Base-by-base conservation (phyloP, 1,140 invertebrate genomes). In the Lepidurus couesii region DNA sequence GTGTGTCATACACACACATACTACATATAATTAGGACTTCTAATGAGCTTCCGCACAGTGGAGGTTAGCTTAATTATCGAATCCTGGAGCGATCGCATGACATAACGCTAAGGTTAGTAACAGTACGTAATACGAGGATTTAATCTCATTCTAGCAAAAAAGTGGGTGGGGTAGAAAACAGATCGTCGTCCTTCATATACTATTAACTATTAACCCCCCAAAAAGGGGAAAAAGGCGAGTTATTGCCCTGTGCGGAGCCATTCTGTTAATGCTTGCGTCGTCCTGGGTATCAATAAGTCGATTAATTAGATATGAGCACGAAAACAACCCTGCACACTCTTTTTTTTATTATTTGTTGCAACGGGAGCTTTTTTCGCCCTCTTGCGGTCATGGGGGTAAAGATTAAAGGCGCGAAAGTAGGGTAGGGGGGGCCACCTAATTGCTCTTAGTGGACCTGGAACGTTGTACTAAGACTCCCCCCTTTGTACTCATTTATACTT, bases 261-360 rank as follows among this genome's bases (percentile, higher is more conserved):
- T 65, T 65, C 21, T 13, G 3, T 21, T 65, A 65, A n/a, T 65
- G 13, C 53, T 65, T 11, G 53, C 53, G 53, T 65, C 53, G 53
- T 65, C 21, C 9, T 21, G 45, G 21, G 13, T 65, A 65, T 65
- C 53, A 65, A 65, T 65, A 65, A 65, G 53, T 65, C 53, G 53
- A 65, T 65, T 65, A 65, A 65, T 65, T 65, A 65, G 53, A 65
- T 16, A 65, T 65, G 53, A 65, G 53, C 53, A 65, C 53, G 53
- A 65, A 65, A 65, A 65, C 13, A 21, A 7, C n/a, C 53, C 9
- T 1, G 53, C 34, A 34, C 34, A 34, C 34, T 34, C 4, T 34
- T 34, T 34, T 34, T 4, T 34, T 34, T 34, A 3, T 34, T 34
- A 34, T 34, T 34, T 34, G 3, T 34, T 34, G 34, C 34, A 34